These are phyloP conservation scores for Addax nasomaculatus DNA, from an alignment of 2,113 vertebrate genomes.

Conservation along the genomic window DNA sequence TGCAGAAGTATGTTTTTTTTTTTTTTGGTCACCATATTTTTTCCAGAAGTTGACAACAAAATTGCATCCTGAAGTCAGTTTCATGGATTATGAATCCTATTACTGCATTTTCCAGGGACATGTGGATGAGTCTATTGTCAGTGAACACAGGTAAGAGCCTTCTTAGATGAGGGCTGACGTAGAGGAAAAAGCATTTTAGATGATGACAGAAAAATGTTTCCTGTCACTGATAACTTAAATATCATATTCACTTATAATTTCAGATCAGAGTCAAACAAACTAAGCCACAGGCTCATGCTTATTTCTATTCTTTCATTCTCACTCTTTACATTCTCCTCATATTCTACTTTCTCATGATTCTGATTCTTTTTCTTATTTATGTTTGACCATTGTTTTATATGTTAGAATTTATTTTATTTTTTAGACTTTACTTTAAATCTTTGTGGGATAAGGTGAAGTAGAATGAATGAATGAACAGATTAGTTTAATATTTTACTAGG, in stretches of 20 bases:
- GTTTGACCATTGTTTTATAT: neutral
- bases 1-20: neutral
- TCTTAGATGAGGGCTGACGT: neutral
- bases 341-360: neutral
- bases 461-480: neutral
- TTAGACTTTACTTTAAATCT: neutral
- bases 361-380: neutral
- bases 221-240: neutral
- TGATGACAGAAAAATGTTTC: constrained; percentile 4
- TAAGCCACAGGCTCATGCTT: neutral
- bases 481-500: neutral
- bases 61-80: neutral
- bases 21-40: neutral
- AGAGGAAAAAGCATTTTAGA: neutral
- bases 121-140: neutral
- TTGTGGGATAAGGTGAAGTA: neutral
- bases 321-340: neutral
- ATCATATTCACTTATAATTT: neutral
- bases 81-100: neutral
- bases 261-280: neutral
- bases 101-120: neutral
- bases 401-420: neutral
- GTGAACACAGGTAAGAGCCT: neutral
- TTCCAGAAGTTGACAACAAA: neutral
- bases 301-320: neutral